These are phyloP conservation scores for Apolygus lucorum DNA, from an alignment of 1,140 invertebrate genomes.

Conservation along the genomic window DNA sequence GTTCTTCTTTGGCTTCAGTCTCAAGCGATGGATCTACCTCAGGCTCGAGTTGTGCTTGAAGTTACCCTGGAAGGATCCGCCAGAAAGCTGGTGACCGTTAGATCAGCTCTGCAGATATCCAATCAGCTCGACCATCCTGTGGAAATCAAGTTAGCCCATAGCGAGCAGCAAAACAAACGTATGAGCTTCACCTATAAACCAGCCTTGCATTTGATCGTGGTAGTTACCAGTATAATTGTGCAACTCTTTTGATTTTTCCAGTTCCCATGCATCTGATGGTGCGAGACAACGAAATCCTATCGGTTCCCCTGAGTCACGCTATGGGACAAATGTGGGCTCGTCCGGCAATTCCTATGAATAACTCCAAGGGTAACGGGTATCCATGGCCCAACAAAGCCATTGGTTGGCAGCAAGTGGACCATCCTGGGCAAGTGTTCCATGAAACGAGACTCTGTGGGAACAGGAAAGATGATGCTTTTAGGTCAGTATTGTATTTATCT, in stretches of 20 bases:
- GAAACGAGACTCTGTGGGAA: conserved; percentile 43
- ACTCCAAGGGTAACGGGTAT: background rate
- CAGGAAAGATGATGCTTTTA: conserved; percentile 40
- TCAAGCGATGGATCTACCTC: conserved; percentile 38
- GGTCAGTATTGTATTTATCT: conserved; percentile 34
- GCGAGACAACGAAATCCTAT: conserved; percentile 41
- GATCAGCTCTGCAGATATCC: conserved; percentile 73
- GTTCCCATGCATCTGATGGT: conserved; percentile 34
- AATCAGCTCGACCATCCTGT: conserved; percentile 67
- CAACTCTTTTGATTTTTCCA: conserved; percentile 33
- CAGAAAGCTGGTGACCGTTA: conserved; percentile 87
- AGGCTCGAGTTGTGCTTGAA: conserved; percentile 72
- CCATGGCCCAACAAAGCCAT: conserved; percentile 44
- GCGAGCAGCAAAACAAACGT: conserved; percentile 40
- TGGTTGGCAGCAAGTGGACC: conserved; percentile 54
- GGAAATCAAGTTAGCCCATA: conserved; percentile 58
- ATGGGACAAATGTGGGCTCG: conserved; percentile 51
- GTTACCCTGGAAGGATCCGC: conserved; percentile 87
- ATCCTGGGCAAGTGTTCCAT: conserved; percentile 48
- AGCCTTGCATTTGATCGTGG: no score
- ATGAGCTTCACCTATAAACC: conserved; percentile 28
- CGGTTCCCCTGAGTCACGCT: conserved; percentile 55
- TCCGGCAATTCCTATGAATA: conserved; percentile 40
- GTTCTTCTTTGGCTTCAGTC: no score
- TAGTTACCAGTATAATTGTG: background rate